Conservation (phyloP, 2,797 vertebrate genomes). For the Pseudopleuronectes americanus region DNA sequence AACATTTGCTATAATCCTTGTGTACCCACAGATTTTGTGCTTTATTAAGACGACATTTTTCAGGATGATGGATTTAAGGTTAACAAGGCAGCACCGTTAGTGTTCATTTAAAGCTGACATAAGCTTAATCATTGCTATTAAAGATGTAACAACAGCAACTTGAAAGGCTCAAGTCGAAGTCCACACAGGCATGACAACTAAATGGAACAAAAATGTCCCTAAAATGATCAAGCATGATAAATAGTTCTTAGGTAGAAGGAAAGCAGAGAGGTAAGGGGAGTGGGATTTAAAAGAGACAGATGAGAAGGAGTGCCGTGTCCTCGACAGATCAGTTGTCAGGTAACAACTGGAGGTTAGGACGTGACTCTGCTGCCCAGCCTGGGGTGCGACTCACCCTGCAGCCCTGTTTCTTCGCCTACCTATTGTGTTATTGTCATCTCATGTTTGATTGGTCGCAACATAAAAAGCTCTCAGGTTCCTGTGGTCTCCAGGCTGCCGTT, state of each 20-base stretch:
- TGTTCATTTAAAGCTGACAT: neutral
- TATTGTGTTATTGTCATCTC: conserved; percentile 57
- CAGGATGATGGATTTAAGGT: neutral
- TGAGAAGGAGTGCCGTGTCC: conserved; percentile 15
- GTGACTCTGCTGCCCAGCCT: conserved; percentile 20
- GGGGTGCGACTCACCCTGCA: conserved; percentile 20
- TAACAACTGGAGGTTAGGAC: conserved; percentile 24
- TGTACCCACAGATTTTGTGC: conserved; percentile 9
- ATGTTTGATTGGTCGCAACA: conserved; percentile 46
- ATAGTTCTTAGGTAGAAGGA: neutral
- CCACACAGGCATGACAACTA: conserved; percentile 8
- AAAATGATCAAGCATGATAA: neutral
- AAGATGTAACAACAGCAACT: neutral
- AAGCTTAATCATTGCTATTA: neutral
- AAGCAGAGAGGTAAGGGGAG: neutral
- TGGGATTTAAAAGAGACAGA: neutral
- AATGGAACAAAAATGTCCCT: conserved; percentile 8
- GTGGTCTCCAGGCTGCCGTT: conserved; percentile 16
- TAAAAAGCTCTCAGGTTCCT: conserved; percentile 55
- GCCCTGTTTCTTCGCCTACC: conserved; percentile 2
- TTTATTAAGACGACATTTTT: neutral
- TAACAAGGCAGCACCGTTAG: too few relatives aligned
- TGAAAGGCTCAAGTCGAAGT: neutral
- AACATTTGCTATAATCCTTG: conserved; percentile 4
- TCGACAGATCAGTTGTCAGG: conserved; percentile 20